phyloP scores from a whole-genome alignment of 2,113 vertebrate species.

The Proterorhinus semilunaris region DNA sequence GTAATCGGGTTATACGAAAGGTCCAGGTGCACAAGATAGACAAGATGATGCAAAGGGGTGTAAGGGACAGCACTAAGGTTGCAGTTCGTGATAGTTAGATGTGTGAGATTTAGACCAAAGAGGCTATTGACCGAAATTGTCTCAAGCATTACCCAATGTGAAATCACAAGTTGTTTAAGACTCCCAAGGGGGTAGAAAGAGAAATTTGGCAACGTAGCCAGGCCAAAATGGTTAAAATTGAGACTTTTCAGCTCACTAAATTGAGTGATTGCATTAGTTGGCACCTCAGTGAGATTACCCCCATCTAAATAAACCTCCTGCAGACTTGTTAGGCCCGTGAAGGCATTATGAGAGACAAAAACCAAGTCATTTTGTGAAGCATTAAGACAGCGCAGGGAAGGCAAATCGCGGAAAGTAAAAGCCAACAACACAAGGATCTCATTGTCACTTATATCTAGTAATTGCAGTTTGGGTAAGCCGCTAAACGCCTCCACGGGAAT shows the following conservation, averaged over 20 bases:
- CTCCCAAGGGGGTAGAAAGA: constrained; percentile 72
- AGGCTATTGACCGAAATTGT: constrained; percentile 79
- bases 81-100: constrained; percentile 77
- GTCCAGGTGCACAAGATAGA: constrained; percentile 81
- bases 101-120: constrained; percentile 82
- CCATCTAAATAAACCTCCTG: constrained; percentile 79
- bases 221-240: constrained; percentile 69
- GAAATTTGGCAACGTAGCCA: constrained; percentile 72
- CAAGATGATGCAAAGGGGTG: constrained; percentile 77
- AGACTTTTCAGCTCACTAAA: constrained; percentile 71
- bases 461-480: constrained; percentile 73
- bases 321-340: constrained; percentile 72
- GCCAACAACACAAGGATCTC: constrained; percentile 86
- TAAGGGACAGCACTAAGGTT: constrained; percentile 81
- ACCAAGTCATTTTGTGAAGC: constrained; percentile 79
- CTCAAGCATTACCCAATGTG: constrained; percentile 76
- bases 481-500: constrained; percentile 78
- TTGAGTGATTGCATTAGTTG: constrained; percentile 75
- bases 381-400: constrained; percentile 69
- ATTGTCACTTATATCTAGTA: constrained; percentile 84
- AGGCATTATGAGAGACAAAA: constrained; percentile 81
- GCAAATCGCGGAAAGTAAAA: constrained; percentile 79
- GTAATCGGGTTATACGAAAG: constrained; percentile 87
- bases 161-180: constrained; percentile 78
- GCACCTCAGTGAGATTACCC: constrained; percentile 81